These are phyloP conservation scores for Salvelinus alpinus DNA, from an alignment of 2,113 vertebrate species.

Conservation along the genomic window DNA sequence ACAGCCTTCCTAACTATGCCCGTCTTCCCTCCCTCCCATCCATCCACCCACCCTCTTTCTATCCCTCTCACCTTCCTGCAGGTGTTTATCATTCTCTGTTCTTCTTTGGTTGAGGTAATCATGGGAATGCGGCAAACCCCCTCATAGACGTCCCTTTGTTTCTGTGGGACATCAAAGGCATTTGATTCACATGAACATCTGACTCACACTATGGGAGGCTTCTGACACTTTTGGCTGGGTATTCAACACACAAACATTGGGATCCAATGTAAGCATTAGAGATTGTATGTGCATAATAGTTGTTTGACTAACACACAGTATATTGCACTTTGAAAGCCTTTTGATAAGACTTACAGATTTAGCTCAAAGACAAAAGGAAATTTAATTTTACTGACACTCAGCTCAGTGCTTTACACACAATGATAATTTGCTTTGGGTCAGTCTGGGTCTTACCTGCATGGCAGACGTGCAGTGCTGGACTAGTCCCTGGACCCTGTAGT, in stretches of 20 bases:
- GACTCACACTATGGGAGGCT: neutral
- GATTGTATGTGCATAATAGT: no score
- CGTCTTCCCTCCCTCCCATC: no score
- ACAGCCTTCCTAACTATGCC: no score
- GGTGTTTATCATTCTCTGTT: constrained; percentile 84
- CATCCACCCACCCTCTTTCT: neutral
- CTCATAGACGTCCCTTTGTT: constrained; percentile 80
- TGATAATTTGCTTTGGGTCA: no score
- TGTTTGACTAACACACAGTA: no score
- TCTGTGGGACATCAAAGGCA: constrained; percentile 64
- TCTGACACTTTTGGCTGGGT: neutral
- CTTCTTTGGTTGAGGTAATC: constrained; percentile 87
- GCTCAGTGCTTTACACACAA: no score
- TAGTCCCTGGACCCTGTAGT: constrained; percentile 85
- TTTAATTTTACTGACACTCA: no score
- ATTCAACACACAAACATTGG: neutral
- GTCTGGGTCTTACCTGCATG: constrained; percentile 72
- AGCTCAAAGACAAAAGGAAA: no score
- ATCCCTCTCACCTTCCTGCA: constrained; percentile 78
- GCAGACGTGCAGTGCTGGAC: constrained; percentile 83
- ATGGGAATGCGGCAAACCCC: constrained; percentile 85
- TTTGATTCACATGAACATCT: neutral
- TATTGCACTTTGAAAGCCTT: no score
- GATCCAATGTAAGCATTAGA: neutral
- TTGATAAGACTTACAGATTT: no score